Conservation (phyloP, 1,140 invertebrate genomes). For the Drosophila bocqueti region DNA sequence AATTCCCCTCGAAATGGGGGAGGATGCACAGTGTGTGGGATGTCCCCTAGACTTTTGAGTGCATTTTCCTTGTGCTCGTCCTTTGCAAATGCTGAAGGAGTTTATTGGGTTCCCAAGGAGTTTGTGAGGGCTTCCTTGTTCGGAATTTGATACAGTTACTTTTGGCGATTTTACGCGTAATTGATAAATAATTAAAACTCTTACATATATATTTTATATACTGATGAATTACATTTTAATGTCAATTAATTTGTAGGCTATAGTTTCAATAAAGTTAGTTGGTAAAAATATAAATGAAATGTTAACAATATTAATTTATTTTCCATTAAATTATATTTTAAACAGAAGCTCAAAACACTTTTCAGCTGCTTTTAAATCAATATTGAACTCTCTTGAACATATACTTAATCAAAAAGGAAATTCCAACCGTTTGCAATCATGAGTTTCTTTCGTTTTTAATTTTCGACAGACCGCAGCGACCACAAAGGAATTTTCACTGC, state of each 20-base stretch:
- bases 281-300: too few species aligned
- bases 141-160: conserved; percentile 43
- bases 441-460: conserved; percentile 14
- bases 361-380: neutral
- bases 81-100: conserved; percentile 23
- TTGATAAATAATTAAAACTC: conserved; percentile 52
- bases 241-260: too few species aligned
- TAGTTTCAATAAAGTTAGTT: too few species aligned
- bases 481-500: conserved; percentile 60
- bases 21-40: neutral
- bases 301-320: too few species aligned
- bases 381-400: neutral
- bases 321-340: too few species aligned
- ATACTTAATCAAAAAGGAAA: conserved; percentile 11
- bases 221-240: neutral
- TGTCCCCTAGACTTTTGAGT: conserved; percentile 63
- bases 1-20: neutral
- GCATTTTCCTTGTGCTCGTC: conserved; percentile 58
- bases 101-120: conserved; percentile 33
- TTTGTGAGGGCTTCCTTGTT: neutral
- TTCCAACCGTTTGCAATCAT: conserved; percentile 10
- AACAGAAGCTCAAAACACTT: neutral
- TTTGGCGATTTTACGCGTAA: conserved; percentile 17
- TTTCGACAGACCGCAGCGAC: conserved; percentile 50
- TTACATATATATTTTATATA: neutral